Percentiles rank a stretch among this genome's conserved stretches.
These are phyloP conservation scores for Penaeus vannamei DNA, from an alignment of 1,140 invertebrate genomes.

Conservation along the genomic window DNA sequence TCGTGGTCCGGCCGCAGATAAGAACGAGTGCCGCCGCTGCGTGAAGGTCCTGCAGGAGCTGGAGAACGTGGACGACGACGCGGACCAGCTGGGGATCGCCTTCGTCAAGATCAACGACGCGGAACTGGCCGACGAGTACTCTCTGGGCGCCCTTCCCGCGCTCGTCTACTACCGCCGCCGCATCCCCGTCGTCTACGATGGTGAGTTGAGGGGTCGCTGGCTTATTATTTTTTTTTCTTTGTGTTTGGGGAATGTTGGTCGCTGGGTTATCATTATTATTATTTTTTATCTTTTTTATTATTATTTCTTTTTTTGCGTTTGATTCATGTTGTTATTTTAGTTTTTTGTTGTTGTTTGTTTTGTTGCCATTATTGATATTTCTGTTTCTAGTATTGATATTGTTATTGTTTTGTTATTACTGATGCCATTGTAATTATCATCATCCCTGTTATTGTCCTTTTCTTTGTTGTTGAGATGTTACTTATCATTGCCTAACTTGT, in stretches of 20 bases:
- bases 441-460: background rate
- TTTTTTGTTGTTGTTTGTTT: slow-evolving; percentile 10
- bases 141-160: slow-evolving; percentile 87
- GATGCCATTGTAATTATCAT: background rate
- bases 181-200: slow-evolving; percentile 95
- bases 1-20: slow-evolving; percentile 77
- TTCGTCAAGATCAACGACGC: slow-evolving; percentile 96
- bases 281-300: background rate
- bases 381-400: background rate
- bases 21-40: slow-evolving; percentile 88
- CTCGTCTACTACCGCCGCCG: slow-evolving; percentile 94
- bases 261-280: background rate
- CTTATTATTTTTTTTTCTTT: background rate
- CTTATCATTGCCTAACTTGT: background rate
- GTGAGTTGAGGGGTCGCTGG: slow-evolving; percentile 75
- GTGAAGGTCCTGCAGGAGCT: slow-evolving; percentile 73
- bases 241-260: slow-evolving; percentile 8
- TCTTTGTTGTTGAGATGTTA: background rate
- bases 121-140: slow-evolving; percentile 91
- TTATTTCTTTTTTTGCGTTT: background rate
- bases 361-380: background rate
- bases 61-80: slow-evolving; percentile 96
- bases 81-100: slow-evolving; percentile 93
- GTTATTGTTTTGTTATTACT: background rate
- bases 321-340: too few relatives aligned